Conservation (phyloP, 2,113 vertebrate species). For the Penelope pileata region DNA sequence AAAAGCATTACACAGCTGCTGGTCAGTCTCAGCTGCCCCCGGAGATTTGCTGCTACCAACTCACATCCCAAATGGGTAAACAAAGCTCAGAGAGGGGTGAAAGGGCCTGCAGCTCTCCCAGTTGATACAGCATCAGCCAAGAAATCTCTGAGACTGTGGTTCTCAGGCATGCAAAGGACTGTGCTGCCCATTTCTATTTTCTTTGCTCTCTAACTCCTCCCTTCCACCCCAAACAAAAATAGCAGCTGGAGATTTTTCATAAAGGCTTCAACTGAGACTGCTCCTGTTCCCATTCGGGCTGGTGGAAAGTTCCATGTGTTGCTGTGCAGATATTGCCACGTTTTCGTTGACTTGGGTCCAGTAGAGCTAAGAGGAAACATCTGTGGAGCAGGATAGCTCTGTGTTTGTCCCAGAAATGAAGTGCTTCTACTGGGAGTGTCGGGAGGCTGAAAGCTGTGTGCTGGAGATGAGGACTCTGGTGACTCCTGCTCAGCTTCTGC, state of each 20-base stretch:
- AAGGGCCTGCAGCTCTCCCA: conserved; percentile 1
- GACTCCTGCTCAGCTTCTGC: background rate
- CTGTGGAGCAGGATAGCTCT: conserved; percentile 71
- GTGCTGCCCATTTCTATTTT: conserved; percentile 23
- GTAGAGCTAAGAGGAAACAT: conserved; percentile 73
- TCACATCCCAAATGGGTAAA: background rate
- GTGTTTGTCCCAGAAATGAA: conserved; percentile 65
- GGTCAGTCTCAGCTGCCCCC: background rate
- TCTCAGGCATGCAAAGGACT: conserved; percentile 24
- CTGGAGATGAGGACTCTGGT: background rate
- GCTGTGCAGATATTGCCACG: conserved; percentile 76
- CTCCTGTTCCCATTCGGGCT: conserved; percentile 27
- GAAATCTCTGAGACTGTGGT: conserved; percentile 3
- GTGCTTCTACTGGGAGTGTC: conserved; percentile 46
- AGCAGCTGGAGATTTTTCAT: conserved; percentile 1
- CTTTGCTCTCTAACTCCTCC: conserved; percentile 27
- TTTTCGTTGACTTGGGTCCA: conserved; percentile 71
- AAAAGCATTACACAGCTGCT: background rate
- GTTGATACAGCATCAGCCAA: background rate
- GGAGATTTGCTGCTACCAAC: conserved; percentile 24
- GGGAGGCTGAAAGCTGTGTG: background rate
- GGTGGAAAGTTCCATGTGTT: conserved; percentile 69
- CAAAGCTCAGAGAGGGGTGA: conserved; percentile 6
- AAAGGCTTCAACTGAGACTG: background rate
- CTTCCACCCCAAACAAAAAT: conserved; percentile 31